Evolutionary conservation across 2,797 vertebrate genomes (phyloP).

Genomic region (Gobionotothen gibberifrons): DNA sequence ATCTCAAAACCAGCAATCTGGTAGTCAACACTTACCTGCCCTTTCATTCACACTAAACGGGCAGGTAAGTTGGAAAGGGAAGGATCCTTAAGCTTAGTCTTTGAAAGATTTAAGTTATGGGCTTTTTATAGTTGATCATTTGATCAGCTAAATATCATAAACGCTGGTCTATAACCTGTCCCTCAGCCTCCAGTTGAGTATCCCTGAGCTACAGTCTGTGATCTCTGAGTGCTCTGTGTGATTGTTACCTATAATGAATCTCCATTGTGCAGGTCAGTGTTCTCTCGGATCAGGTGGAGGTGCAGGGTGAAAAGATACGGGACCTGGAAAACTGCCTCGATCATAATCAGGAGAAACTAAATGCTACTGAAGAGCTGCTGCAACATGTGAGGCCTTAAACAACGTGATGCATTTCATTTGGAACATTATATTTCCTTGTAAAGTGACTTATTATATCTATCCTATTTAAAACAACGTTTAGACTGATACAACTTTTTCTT

Average conservation of each 20-base stretch:
- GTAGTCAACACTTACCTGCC: neutral
- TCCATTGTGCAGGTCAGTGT: conserved; percentile 90
- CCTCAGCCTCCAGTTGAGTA: too few relatives aligned
- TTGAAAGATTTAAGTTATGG: too few relatives aligned
- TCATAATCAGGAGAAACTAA: conserved; percentile 93
- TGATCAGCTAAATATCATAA: too few relatives aligned
- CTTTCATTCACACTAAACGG: neutral
- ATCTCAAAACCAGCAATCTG: neutral
- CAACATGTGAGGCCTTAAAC: conserved; percentile 87
- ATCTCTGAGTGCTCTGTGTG: neutral
- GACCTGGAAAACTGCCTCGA: conserved; percentile 95
- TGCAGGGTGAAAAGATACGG: conserved; percentile 97
- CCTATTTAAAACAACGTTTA: too few relatives aligned
- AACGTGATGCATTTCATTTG: too few relatives aligned
- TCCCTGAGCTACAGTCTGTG: neutral
- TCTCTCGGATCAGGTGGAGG: conserved; percentile 97
- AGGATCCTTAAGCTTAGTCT: too few relatives aligned
- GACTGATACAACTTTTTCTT: too few relatives aligned
- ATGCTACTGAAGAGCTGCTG: conserved; percentile 93
- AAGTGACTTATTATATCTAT: too few relatives aligned
- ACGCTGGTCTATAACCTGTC: too few relatives aligned
- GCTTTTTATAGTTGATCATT: too few relatives aligned
- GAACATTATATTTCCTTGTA: too few relatives aligned
- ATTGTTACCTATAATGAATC: conserved; percentile 2
- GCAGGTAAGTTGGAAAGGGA: too few relatives aligned